Base-by-base conservation (phyloP, 2,113 vertebrate species). In the Indri indri region DNA sequence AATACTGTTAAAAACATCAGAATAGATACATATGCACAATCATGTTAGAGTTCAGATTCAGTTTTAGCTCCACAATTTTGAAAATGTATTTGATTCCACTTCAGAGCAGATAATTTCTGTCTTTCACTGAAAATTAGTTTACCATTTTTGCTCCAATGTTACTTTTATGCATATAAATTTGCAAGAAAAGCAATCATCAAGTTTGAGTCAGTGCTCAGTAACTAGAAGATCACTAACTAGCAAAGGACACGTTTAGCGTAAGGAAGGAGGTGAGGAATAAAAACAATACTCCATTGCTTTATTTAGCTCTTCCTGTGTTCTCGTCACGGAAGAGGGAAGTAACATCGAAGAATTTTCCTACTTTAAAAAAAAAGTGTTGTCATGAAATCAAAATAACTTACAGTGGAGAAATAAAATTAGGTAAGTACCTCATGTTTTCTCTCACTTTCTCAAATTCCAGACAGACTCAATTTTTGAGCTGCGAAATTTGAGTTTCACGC, bases 81-180 rank as follows among this genome's bases (percentile, higher is more conserved):
- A 66, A 81, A 96, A 92, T 30, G 18, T 34, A 76, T 88, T 83
- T 70, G 6, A 93, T 13, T 88, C 76, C 27, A 91, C 17, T 92
- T 96, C 50, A 88, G 30, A 84, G 71, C 11, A 93, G 1, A 13
- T 57, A 77, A 40, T 80, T 59, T 92, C 37, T 95, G 81, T 17
- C 25, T 83, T 96, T 98, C 22, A 14, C 65, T 40, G 82, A 93
- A 94, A 93, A 90, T 82, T 57, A 73, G 22, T 18, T 93, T 86
- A 65, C 14, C 59, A 81, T 47, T 86, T 61, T 74, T 96, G 16
- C 7, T 59, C 52, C 2, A 16, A 84, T 63, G 54, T 54, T 85
- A 47, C 52, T 93, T 76, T 88, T 32, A 52, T 95, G 32, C 16
- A 66, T 93, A 80, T 23, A 71, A 7, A 71, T 91, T 81, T 93